A percentile compares a stretch with the other conserved stretches of the same genome.
phyloP scores from a whole-genome alignment of 2,797 vertebrate species.

The Chaetophractus vellerosus region DNA sequence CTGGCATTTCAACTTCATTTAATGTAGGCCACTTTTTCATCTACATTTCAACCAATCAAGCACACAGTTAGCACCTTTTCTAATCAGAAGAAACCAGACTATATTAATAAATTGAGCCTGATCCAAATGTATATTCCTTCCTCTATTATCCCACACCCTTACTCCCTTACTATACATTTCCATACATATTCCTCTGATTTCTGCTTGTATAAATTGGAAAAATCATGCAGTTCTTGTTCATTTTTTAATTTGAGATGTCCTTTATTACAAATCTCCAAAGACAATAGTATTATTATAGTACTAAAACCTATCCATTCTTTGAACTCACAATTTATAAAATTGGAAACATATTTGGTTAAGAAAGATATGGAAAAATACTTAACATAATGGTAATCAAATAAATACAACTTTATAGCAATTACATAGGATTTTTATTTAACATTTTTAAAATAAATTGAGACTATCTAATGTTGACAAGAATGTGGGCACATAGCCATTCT shows the following conservation, averaged over 20 bases:
- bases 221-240: no score
- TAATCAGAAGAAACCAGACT: no score
- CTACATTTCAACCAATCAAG: no score
- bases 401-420: neutral
- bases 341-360: conserved; percentile 25
- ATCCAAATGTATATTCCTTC: no score
- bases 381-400: conserved; percentile 42
- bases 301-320: neutral
- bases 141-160: no score
- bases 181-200: no score
- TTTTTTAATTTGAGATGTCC: neutral
- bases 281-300: neutral
- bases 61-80: no score
- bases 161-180: no score
- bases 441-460: conserved; percentile 18
- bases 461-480: neutral
- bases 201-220: no score
- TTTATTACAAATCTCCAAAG: conserved; percentile 23
- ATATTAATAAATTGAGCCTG: no score
- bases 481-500: neutral
- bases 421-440: neutral
- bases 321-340: conserved; percentile 39
- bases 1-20: no score
- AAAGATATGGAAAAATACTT: neutral
- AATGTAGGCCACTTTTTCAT: no score